Evolutionary conservation across 1,140 invertebrate species (phyloP), one percentile per base, ranked within the genome.

Genomic region (Ooceraea biroi): DNA sequence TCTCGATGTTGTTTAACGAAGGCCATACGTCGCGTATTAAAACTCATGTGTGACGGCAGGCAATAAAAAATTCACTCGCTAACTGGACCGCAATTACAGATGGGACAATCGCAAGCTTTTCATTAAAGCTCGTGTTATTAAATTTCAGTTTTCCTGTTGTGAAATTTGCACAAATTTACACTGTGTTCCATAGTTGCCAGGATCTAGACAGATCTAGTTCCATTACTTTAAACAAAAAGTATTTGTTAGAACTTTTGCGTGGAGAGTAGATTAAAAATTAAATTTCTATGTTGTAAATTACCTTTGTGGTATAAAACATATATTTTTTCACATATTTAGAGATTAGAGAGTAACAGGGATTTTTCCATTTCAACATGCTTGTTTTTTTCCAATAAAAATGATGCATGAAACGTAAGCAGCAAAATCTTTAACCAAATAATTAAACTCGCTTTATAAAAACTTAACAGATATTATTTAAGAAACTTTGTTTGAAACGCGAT

Each of bases 41-140:
- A 69, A 78, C 50, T 44, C 19, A 41, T 11, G 17, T 12, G 17
- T 17, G n/a, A 12, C 14, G n/a, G 10, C 30, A 2, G 17, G 10
- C 48, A 68, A 78, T 68, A 68, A 78, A 78, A 78, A 76, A 65
- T 76, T 76, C 12, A 66, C 76, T 77, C 30, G 30, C 61, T 44
- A 55, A 78, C 48, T 69, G 76, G 22, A 57, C 48, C 22, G 36
- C 76, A 78, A 78, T 78, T 78, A 78, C 76, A 78, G 22, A 50
- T 48, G 22, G 17, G 30, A 78, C 50, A 78, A 69, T 78, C 36
- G 48, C 17, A 44, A 36, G 22, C 74, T 5, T 78, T 78, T 55
- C 11, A 55, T 36, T 78, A 55, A 78, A 78, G 22, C 74, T 30
- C 12, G 46, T 55, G 19, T 78, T 78, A 78, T 78, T 69, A 78